phyloP scores from a whole-genome alignment of 2,888 invertebrate species.

The Crossocerus cetratus region DNA sequence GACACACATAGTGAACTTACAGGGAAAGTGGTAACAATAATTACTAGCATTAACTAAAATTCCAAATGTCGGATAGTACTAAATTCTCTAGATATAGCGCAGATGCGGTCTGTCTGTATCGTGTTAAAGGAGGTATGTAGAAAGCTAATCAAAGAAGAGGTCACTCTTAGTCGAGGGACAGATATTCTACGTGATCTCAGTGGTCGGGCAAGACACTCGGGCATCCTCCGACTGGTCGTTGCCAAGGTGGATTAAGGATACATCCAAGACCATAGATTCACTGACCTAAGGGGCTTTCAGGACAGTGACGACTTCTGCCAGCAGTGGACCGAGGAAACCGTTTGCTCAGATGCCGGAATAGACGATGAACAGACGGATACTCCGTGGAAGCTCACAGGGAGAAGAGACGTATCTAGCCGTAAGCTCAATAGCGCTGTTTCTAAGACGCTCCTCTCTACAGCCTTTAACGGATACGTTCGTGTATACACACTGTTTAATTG shows the following conservation, averaged over 20 bases:
- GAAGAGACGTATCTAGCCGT: conserved; percentile 49
- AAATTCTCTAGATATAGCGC: no score
- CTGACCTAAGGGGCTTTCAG: conserved; percentile 66
- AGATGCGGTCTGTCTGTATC: no score
- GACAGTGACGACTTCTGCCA: conserved; percentile 46
- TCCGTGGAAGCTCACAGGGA: conserved; percentile 45
- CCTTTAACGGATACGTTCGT: conserved; percentile 55
- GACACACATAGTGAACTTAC: no score
- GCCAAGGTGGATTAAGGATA: conserved; percentile 40
- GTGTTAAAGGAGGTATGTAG: conserved; percentile 28
- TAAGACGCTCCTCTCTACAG: conserved; percentile 49
- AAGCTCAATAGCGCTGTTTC: conserved; percentile 62
- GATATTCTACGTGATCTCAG: conserved; percentile 49
- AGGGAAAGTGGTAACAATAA: no score
- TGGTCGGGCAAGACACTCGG: conserved; percentile 43
- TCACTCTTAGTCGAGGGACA: conserved; percentile 20
- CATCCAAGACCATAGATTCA: conserved; percentile 34
- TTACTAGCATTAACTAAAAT: no score
- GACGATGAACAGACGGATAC: conserved; percentile 70
- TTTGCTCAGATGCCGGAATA: conserved; percentile 63
- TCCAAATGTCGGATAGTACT: no score
- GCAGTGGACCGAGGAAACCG: conserved; percentile 35
- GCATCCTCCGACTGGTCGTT: conserved; percentile 44
- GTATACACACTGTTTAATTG: conserved; percentile 67
- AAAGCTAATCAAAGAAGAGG: conserved; percentile 40